Evolutionary conservation across 2,113 vertebrate genomes (phyloP).

Genomic region (Papio anubis): DNA sequence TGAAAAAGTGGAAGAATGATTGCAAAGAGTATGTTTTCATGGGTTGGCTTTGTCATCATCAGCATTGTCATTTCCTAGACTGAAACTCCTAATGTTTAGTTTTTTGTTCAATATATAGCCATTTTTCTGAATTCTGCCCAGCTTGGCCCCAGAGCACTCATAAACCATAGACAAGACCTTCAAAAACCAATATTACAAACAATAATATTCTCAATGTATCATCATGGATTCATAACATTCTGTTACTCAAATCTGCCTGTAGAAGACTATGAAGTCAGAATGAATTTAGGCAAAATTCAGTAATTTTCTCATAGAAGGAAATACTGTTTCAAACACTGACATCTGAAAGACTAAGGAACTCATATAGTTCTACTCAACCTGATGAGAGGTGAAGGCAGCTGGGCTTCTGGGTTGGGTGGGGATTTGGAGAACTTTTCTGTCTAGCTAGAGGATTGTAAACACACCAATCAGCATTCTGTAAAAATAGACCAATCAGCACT

Average conservation of each 20-base stretch:
- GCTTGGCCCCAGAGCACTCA: not conserved
- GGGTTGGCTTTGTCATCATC: not conserved
- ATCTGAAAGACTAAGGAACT: not conserved
- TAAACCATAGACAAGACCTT: not conserved
- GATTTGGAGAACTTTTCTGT: no score
- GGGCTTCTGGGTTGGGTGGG: no score
- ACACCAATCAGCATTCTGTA: no score
- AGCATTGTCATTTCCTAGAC: not conserved
- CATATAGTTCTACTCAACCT: not conserved
- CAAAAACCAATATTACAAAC: not conserved
- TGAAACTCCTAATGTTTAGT: not conserved
- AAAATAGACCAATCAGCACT: no score
- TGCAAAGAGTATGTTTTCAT: not conserved
- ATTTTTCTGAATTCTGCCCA: not conserved
- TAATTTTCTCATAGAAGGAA: not conserved
- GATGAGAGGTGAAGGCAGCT: no score
- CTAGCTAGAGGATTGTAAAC: no score
- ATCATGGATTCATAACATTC: not conserved
- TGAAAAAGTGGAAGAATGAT: not conserved
- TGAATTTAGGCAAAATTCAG: not conserved
- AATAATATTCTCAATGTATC: not conserved
- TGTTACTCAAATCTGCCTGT: not conserved
- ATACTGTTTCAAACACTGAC: not conserved
- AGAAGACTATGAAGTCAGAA: not conserved
- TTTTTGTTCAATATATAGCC: not conserved